Evolutionary conservation across 2,888 invertebrate species (phyloP), one percentile per base, ranked within the genome.

Genomic region (Callosobruchus maculatus): DNA sequence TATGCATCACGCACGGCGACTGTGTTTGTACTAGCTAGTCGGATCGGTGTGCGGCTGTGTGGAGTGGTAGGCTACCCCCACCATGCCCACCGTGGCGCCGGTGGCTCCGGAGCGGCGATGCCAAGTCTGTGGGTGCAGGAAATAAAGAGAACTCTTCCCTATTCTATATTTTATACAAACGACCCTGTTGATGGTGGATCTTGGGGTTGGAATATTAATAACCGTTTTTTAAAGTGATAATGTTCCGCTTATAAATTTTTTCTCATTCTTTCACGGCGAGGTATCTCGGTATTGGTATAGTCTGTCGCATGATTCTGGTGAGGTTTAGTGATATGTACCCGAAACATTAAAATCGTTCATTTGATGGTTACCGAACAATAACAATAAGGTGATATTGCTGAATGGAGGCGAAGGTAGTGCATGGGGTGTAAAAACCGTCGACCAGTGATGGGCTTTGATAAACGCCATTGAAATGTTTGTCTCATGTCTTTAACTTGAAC

Each of bases 11-110:
- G 88, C 88, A 85, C 87, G 86, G 85, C 87, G 86, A 84, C 86
- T 86, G 85, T 85, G 90, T 89, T 90, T 90, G 89, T 84, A 91
- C 90, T 90, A 90, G 49, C 89, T 89, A 89, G 89, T 89, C 88
- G 88, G 87, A 81, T 88, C 49, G 5, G 80, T 80, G 81, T 82
- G 78, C 80, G 49, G 71, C 22, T 70, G 70, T 70, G 70, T 70
- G 26, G 70, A 49, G 49, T 49, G 49, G 49, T 49, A 5, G 49
- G 49, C 18, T 49, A 26, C 49, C 49, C 49, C 73, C 74, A 75
- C 78, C 84, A 83, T 81, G 82, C 82, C 80, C 77, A 70, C 72
- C 68, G 75, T 68, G 49, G 49, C 49, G 49, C 49, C 49, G 49
- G 49, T 13, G 49, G 49, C 49, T 49, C 49, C 7, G 9, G 1